These are phyloP conservation scores for Mallotus villosus DNA, from an alignment of 2,797 vertebrate genomes.

Conservation along the genomic window DNA sequence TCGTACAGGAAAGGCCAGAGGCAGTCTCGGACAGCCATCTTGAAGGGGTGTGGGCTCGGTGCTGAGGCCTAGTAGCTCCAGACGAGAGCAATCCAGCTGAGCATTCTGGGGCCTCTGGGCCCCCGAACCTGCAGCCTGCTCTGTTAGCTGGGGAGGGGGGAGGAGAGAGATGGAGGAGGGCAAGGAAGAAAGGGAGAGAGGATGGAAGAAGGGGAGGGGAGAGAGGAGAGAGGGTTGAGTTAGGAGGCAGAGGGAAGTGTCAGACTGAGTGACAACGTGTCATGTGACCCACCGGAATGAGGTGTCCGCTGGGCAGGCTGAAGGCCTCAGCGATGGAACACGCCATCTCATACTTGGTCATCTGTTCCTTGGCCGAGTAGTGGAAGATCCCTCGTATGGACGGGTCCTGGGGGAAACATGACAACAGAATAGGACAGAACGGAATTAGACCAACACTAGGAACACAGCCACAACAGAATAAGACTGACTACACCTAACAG, in stretches of 20 bases:
- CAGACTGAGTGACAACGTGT: too few relatives aligned
- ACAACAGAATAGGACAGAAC: background rate
- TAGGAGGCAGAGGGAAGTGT: background rate
- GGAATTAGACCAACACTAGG: too few relatives aligned
- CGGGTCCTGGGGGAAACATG: constrained; percentile 74
- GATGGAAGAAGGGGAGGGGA: background rate
- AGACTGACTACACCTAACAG: background rate
- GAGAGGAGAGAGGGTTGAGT: background rate
- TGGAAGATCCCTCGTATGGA: constrained; percentile 90
- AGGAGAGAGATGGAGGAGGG: background rate
- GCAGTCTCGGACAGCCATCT: constrained; percentile 81
- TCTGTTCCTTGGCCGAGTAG: constrained; percentile 92
- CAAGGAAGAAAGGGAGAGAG: too few relatives aligned
- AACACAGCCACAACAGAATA: background rate
- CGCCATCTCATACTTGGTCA: constrained; percentile 96
- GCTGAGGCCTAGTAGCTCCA: constrained; percentile 87
- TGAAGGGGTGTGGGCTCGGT: constrained; percentile 82
- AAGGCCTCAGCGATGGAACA: constrained; percentile 92
- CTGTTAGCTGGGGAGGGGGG: constrained; percentile 77
- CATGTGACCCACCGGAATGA: constrained; percentile 83
- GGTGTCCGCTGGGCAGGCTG: constrained; percentile 87
- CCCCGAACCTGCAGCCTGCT: constrained; percentile 77
- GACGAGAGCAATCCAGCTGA: constrained; percentile 86
- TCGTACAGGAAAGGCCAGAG: constrained; percentile 95
- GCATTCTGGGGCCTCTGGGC: constrained; percentile 86